These are phyloP conservation scores for Lypha dubia DNA, from an alignment of 2,888 invertebrate genomes.

Conservation along the genomic window DNA sequence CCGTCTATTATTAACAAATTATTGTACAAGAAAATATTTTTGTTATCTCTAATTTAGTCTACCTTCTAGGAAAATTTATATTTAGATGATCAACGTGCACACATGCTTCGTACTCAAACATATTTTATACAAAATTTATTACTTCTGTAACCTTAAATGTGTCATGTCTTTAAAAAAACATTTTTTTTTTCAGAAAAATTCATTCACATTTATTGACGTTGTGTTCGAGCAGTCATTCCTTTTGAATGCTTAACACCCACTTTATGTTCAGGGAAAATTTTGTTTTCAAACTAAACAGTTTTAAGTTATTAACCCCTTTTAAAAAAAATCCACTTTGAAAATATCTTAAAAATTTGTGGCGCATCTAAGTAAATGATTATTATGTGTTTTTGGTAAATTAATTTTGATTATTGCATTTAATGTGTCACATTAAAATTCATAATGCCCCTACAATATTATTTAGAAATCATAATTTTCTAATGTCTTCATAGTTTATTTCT, in stretches of 20 bases:
- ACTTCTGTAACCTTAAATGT: neutral
- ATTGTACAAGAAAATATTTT: neutral
- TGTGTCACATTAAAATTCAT: conserved; percentile 10
- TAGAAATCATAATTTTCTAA: conserved; percentile 3
- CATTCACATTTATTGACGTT: neutral
- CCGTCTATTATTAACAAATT: neutral
- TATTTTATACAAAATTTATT: conserved; percentile 20
- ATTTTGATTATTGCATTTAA: neutral
- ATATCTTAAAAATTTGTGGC: neutral
- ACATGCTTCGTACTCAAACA: neutral
- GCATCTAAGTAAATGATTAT: neutral
- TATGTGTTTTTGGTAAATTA: neutral
- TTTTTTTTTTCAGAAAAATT: neutral
- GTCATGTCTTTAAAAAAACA: conserved; percentile 3
- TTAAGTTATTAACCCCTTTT: conserved; percentile 2
- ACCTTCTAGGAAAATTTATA: conserved; percentile 2
- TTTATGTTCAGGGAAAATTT: neutral
- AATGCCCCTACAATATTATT: neutral
- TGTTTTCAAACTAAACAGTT: neutral
- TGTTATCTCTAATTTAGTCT: neutral
- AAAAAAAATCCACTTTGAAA: neutral
- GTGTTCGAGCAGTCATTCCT: neutral
- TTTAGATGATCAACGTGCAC: neutral
- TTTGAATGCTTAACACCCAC: conserved; percentile 7
- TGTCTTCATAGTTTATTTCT: neutral